Base-by-base conservation (phyloP, 2,797 vertebrate genomes). In the Orientallactaga sibirica region DNA sequence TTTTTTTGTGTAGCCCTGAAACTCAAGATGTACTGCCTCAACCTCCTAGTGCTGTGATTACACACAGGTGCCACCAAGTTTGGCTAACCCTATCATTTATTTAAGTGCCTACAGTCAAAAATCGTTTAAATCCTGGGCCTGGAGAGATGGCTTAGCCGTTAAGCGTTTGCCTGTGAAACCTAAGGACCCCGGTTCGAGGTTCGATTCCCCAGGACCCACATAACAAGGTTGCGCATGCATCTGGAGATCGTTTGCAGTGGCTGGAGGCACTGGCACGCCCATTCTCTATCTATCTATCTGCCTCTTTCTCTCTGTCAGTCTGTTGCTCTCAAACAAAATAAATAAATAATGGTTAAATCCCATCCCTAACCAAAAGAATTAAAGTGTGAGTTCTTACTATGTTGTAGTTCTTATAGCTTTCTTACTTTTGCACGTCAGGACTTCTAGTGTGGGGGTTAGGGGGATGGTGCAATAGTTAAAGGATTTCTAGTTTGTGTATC, bases 401-500 rank as follows among this genome's bases (percentile, higher is more conserved):
- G 61, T 82, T 84, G 25, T n/a, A 25, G 37, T 1, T 33, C 41
- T 25, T 87, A 64, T 16, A 79, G 71, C 52, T 58, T 86, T 25
- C 85, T 86, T 87, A n/a, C 37, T 88, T 89, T 83, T 78, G 37
- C 78, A 67, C 22, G 11, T 67, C 24, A 67, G 52, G 52, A 52
- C 11, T 52, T 52, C 52, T 52, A 52, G 52, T 7, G 7, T 52
- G 5, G 52, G 52, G 7, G 11, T 12, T 52, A 37, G 52, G 52
- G 52, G 52, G 52, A 52, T 52, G 52, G 52, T 12, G 7, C 52
- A 7, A 52, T 52, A 12, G 52, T 52, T 52, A 52, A 58, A 88
- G 58, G 48, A 62, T 80, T 92, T 76, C 68, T 81, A 74, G 29
- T 80, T 94, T 80, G 29, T 80, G 94, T 80, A 37, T 92, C 48